Conservation (phyloP, 2,113 vertebrate genomes). For the Sus scrofa region T2T-Sscrofa CM000812.6:262191501-262192000, state of each 20-base stretch:
- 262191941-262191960: neutral
- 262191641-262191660: neutral
- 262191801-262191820: neutral
- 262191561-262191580: neutral
- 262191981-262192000: neutral
- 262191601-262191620: neutral
- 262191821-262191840: slow-evolving; percentile 38
- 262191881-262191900: neutral
- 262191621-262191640: neutral
- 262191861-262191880: slow-evolving; percentile 59
- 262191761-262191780: slow-evolving; percentile 32
- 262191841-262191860: slow-evolving; percentile 49
- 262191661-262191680: slow-evolving; percentile 8
- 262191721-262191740: slow-evolving; percentile 54
- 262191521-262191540: neutral
- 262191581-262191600: neutral
- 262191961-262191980: neutral
- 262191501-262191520: neutral
- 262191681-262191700: slow-evolving; percentile 40
- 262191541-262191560: neutral
- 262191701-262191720: slow-evolving; percentile 1
- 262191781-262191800: slow-evolving; percentile 64
- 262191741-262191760: slow-evolving; percentile 62
- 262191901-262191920: neutral
- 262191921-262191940: neutral